Evolutionary conservation across 2,113 vertebrate genomes (phyloP).

Genomic region (Esox niger): DNA sequence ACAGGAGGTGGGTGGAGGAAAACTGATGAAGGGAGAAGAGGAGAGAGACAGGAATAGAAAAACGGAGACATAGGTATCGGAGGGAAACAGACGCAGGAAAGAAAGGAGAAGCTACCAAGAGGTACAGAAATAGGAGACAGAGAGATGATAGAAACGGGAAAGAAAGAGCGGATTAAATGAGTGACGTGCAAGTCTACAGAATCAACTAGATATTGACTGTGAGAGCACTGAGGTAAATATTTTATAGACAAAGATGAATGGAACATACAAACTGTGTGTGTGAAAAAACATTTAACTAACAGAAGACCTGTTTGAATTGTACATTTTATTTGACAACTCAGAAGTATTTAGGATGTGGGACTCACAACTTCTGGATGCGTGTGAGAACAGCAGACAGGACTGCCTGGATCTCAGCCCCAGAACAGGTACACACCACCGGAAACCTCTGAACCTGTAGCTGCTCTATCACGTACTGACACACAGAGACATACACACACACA

Average conservation of each 20-base stretch:
- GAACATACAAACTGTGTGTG: neutral
- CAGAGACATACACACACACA: conserved; percentile 25
- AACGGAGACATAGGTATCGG: neutral
- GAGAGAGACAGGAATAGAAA: neutral
- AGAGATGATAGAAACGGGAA: neutral
- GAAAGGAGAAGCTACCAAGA: conserved; percentile 2
- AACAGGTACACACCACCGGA: conserved; percentile 86
- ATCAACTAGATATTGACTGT: neutral
- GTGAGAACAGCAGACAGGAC: conserved; percentile 84
- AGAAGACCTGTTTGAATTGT: too few species aligned
- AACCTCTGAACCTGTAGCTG: conserved; percentile 84
- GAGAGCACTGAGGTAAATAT: neutral
- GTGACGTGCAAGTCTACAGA: neutral
- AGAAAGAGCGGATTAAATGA: neutral
- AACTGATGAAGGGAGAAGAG: neutral
- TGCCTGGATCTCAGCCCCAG: conserved; percentile 83
- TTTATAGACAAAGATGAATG: neutral
- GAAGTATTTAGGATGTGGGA: neutral
- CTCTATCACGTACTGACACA: conserved; percentile 80
- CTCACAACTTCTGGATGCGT: conserved; percentile 92
- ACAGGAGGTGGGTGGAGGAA: neutral
- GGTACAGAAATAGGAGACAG: neutral
- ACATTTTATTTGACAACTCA: too few species aligned
- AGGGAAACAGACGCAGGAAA: too few species aligned
- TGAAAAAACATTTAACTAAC: too few species aligned